Evolutionary conservation across 2,797 vertebrate genomes (phyloP), one percentile per base, ranked within the genome.

Genomic region (Peromyscus melanophrys): DNA sequence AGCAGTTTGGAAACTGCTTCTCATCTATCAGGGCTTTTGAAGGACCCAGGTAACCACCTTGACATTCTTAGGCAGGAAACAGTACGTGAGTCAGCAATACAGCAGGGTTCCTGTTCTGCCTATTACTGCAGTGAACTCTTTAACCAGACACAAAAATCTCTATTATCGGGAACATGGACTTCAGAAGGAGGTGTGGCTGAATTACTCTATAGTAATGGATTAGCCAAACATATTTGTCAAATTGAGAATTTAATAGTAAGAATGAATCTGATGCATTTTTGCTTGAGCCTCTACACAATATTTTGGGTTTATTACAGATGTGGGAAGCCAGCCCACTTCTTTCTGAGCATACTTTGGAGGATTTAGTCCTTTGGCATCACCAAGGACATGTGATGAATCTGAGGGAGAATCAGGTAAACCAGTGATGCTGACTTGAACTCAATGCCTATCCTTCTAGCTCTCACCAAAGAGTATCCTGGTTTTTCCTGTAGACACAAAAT

Each of bases 41-140:
- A 40, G 73, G 59, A 92, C 21, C 34, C 55, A 76, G 31, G 77
- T 78, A 69, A 75, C 94, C 82, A 96, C 52, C 16, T 82, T 91
- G 57, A 78, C 55, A 52, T 73, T 27, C 43, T 12, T 76, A 29
- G 49, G 16, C n/a, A 94, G 27, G 19, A 11, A 7, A 76, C 21
- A 25, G 37, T 75, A 43, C 27, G 81, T 40, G 43, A 94, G 90
- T 63, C 23, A 89, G 6, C 31, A 71, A n/a, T 14, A 25, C 89
- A 83, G 37, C 8, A 69, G 17, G 8, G 85, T 40, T 96, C 94
- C 40, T 89, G 8, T 49, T 89, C 63, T 73, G 16, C 40, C 40
- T 63, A 46, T 65, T 61, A 34, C 12, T 90, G 11, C 21, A 34
- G 4, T 61, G 9, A 78, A 27, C 87, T 52, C 37, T 67, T 73